phyloP scores from a whole-genome alignment of 2,797 vertebrate species.

The Melopsittacus undulatus region DNA sequence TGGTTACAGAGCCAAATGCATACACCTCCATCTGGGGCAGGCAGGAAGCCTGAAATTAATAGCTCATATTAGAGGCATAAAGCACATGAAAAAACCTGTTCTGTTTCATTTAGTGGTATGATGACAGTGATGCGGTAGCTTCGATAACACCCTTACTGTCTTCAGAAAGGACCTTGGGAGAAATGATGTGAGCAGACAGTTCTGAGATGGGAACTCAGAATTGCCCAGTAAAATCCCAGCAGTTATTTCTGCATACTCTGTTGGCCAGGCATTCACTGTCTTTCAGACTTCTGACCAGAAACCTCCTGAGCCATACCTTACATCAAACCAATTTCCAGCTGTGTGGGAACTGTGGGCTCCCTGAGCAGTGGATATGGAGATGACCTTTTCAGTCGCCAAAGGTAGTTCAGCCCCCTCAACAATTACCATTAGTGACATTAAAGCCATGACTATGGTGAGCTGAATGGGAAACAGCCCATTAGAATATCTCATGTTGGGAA shows the following conservation, averaged over 20 bases:
- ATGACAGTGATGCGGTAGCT: background rate
- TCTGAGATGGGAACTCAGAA: background rate
- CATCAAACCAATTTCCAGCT: background rate
- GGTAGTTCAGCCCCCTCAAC: background rate
- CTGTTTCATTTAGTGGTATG: background rate
- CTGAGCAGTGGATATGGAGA: background rate
- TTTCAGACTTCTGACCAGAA: slow-evolving; percentile 13
- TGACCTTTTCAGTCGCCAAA: slow-evolving; percentile 2
- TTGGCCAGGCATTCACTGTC: background rate
- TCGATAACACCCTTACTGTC: background rate
- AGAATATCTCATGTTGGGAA: background rate
- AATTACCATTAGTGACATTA: background rate
- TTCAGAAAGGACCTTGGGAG: background rate
- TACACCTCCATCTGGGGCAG: background rate
- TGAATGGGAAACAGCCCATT: background rate
- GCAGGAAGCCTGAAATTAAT: background rate
- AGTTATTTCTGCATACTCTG: background rate
- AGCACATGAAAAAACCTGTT: background rate
- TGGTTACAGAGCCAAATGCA: background rate
- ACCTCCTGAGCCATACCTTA: background rate
- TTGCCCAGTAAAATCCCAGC: background rate
- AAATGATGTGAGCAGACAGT: background rate
- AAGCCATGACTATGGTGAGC: background rate
- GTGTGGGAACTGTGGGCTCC: background rate
- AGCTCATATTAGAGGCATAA: background rate